phyloP scores from a whole-genome alignment of 2,888 invertebrate genomes.

The Carterocephalus palaemon region DNA sequence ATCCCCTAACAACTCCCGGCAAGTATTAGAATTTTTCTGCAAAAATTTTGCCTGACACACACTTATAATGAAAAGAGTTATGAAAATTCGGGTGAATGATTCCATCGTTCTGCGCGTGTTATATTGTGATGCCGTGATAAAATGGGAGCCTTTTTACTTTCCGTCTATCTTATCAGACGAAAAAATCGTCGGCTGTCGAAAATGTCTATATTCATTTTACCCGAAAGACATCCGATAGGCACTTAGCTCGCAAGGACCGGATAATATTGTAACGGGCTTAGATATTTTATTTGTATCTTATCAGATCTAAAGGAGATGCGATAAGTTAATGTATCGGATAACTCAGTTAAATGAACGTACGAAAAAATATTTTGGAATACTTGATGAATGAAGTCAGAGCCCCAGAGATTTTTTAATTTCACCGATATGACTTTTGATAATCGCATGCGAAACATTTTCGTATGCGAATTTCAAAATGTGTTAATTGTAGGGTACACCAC shows the following conservation, averaged over 20 bases:
- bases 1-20: constrained; percentile 58
- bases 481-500: too few species aligned
- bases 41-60: constrained; percentile 47
- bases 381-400: too few species aligned
- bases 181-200: constrained; percentile 38
- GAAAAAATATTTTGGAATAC: too few species aligned
- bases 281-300: constrained; percentile 37
- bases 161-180: constrained; percentile 42
- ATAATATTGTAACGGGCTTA: constrained; percentile 29
- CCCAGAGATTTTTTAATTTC: too few species aligned
- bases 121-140: constrained; percentile 42
- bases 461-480: too few species aligned
- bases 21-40: constrained; percentile 45
- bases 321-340: constrained; percentile 3
- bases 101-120: constrained; percentile 45
- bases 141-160: constrained; percentile 40
- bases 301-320: constrained; percentile 26
- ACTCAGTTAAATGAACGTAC: too few species aligned
- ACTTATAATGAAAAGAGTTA: constrained; percentile 42
- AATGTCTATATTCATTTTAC: constrained; percentile 38
- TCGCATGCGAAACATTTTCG: too few species aligned
- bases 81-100: constrained; percentile 37
- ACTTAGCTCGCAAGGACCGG: constrained; percentile 34
- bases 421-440: too few species aligned
- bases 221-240: constrained; percentile 38